A percentile compares a stretch with the other conserved stretches of the same genome.
phyloP scores from a whole-genome alignment of 2,797 vertebrate genomes.

The Ctenosaura bakeri region DNA sequence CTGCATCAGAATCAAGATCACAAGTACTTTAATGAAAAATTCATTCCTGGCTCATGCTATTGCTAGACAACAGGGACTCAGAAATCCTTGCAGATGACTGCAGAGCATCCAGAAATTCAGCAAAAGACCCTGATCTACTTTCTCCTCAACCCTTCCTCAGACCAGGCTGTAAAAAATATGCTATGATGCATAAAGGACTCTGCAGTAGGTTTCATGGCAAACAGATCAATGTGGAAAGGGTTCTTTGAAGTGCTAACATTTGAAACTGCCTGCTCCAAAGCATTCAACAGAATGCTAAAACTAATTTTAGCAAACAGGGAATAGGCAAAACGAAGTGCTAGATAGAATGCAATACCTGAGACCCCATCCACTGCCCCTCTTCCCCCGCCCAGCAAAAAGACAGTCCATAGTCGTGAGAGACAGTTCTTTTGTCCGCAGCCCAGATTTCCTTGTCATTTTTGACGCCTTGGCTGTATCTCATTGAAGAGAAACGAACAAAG shows the following conservation, averaged over 20 bases:
- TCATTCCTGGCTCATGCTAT: background rate
- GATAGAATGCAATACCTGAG: background rate
- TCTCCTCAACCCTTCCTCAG: background rate
- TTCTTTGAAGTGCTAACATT: background rate
- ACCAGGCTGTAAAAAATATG: background rate
- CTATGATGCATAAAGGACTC: background rate
- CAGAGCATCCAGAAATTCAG: background rate
- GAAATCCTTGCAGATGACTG: background rate
- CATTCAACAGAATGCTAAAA: background rate
- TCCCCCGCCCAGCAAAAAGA: no score
- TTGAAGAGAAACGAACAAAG: background rate
- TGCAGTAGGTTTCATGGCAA: background rate
- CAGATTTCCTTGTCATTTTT: background rate
- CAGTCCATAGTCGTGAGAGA: background rate
- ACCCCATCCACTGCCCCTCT: background rate
- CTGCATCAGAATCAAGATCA: background rate
- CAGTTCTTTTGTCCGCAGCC: background rate
- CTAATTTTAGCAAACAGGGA: background rate
- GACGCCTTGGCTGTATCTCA: background rate
- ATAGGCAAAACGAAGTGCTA: background rate
- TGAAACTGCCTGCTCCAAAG: no score
- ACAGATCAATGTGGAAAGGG: background rate
- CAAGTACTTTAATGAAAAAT: background rate
- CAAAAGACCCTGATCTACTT: background rate
- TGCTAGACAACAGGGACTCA: background rate